Evolutionary conservation across 2,113 vertebrate species (phyloP).

Genomic region (Ovis aries): DNA sequence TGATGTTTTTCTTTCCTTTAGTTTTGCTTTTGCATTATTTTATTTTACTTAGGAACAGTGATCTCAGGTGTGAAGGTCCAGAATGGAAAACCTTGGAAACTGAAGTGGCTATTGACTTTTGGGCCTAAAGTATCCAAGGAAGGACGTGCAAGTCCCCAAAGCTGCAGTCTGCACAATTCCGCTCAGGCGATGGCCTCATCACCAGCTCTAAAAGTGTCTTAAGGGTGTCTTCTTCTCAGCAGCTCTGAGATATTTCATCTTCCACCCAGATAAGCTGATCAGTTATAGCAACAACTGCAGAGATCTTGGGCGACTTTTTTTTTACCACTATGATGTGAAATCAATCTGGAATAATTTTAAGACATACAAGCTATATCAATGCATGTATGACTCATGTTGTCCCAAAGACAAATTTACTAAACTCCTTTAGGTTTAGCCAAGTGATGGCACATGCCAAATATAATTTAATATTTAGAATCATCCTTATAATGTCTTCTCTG

Average conservation of each 20-base stretch:
- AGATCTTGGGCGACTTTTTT: background rate
- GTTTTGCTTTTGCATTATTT: background rate
- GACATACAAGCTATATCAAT: background rate
- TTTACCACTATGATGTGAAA: background rate
- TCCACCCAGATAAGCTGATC: constrained; percentile 61
- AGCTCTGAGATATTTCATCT: constrained; percentile 66
- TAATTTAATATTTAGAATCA: constrained; percentile 4
- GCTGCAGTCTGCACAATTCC: background rate
- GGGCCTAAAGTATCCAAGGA: background rate
- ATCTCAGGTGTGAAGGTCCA: background rate
- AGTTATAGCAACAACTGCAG: constrained; percentile 56
- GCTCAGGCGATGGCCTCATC: no score
- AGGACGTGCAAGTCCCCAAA: rapidly evolving
- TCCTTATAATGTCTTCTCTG: background rate
- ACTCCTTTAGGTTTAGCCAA: background rate
- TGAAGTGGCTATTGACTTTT: background rate
- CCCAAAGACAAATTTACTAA: background rate
- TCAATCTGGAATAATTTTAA: background rate
- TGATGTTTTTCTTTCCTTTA: background rate
- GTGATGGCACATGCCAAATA: background rate
- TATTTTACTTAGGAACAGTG: background rate
- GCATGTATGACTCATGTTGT: background rate
- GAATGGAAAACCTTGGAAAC: background rate
- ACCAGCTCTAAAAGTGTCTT: background rate
- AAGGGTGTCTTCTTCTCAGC: constrained; percentile 13